Percentiles rank a stretch among this genome's conserved stretches.
phyloP scores from a whole-genome alignment of 2,797 vertebrate species.

The Yasuhikotakia modesta region DNA sequence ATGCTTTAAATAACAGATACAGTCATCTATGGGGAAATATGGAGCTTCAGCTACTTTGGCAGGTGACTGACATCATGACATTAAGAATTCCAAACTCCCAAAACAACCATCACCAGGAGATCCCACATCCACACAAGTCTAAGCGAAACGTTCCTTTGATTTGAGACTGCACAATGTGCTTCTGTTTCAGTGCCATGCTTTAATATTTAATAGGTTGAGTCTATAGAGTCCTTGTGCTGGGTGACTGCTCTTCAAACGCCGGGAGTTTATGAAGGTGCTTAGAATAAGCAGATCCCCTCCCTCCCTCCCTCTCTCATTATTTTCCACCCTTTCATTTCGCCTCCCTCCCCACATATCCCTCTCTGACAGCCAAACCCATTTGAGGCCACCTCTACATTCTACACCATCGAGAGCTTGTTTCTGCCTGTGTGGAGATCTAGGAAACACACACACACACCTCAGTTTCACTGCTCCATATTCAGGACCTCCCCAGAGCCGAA shows the following conservation, averaged over 20 bases:
- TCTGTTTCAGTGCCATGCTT: slow-evolving; percentile 36
- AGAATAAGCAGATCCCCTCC: slow-evolving; percentile 38
- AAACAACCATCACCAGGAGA: slow-evolving; percentile 39
- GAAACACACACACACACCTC: slow-evolving; percentile 46
- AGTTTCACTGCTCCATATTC: slow-evolving; percentile 51
- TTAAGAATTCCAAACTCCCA: neutral
- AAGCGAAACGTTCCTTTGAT: slow-evolving; percentile 31
- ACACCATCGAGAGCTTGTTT: slow-evolving; percentile 51
- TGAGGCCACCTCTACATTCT: slow-evolving; percentile 56
- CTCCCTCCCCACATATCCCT: slow-evolving; percentile 21
- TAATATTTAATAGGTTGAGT: slow-evolving; percentile 45
- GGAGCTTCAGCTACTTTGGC: slow-evolving; percentile 4
- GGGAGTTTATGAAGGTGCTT: slow-evolving; percentile 40
- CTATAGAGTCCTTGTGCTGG: slow-evolving; percentile 41
- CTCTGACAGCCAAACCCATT: slow-evolving; percentile 56
- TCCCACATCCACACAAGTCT: slow-evolving; percentile 21
- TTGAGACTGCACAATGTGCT: slow-evolving; percentile 32
- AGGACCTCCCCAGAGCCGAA: slow-evolving; percentile 55
- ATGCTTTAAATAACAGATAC: neutral
- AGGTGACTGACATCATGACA: neutral
- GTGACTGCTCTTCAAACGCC: slow-evolving; percentile 44
- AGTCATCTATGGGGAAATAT: neutral
- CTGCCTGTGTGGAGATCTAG: slow-evolving; percentile 61
- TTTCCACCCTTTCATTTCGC: slow-evolving; percentile 39
- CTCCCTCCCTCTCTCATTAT: slow-evolving; percentile 7